Evolutionary conservation across 2,888 invertebrate genomes (phyloP).

Genomic region (Cyclophora punctaria): DNA sequence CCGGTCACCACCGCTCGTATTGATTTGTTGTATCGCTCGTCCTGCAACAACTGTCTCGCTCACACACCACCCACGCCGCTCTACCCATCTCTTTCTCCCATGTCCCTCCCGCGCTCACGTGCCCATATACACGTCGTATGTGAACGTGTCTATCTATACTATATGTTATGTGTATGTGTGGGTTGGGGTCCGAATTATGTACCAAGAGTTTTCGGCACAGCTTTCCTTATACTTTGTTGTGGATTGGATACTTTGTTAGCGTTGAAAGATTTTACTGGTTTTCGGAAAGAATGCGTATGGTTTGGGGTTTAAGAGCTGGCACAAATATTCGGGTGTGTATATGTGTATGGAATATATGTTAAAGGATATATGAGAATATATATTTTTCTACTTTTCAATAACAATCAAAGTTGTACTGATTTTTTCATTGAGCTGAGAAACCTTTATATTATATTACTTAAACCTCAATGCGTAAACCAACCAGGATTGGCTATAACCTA

Average conservation of each 20-base stretch:
- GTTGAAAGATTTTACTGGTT: conserved; percentile 5
- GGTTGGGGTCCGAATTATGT: conserved; percentile 68
- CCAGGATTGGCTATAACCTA: no score
- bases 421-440: no score
- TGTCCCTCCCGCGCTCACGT: conserved; percentile 58
- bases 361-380: no score
- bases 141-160: conserved; percentile 38
- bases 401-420: no score
- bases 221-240: conserved; percentile 31
- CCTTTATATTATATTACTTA: no score
- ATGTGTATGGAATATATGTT: no score
- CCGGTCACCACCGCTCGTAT: conserved; percentile 76
- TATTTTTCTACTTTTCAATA: no score
- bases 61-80: conserved; percentile 33
- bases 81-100: conserved; percentile 29
- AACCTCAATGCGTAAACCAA: no score
- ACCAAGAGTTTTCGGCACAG: conserved; percentile 55
- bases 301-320: no score
- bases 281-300: neutral
- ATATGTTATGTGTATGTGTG: conserved; percentile 48
- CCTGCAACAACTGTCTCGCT: conserved; percentile 67
- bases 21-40: conserved; percentile 77
- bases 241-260: conserved; percentile 20
- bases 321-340: no score
- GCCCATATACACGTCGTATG: conserved; percentile 53